Base-by-base conservation (phyloP, 1,140 invertebrate genomes). In the Holcopasites calliopsidis region DNA sequence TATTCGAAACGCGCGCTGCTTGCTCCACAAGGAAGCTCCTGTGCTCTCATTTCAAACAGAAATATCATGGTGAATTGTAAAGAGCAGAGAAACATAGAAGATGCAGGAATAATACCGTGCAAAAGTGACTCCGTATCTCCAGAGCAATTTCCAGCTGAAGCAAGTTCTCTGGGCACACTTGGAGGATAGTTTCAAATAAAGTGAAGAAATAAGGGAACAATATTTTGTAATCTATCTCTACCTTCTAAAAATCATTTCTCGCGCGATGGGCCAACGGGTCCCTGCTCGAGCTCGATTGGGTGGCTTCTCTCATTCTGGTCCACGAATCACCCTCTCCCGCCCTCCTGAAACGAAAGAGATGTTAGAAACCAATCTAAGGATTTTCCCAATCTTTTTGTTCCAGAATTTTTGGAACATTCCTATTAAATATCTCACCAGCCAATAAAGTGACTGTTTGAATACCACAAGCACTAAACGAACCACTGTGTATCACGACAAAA, bases 191-290 rank as follows among this genome's bases (percentile, higher is more conserved):
- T 38, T 10, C n/a, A 7, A 52, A 42, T 3, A 16, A 35, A 54
- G 13, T 23, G 54, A 50, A 3, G 6, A 26, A 26, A 68, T 1
- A 21, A 21, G 5, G n/a, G 52, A 35, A 76, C 18, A 57, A 7
- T 5, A 66, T 23, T 35, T 38, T 2, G 10, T 49, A 49, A 28
- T 42, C 3, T 8, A 54, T 16, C 42, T 87, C n/a, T 47, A 91
- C 90, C 90, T 90, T 91, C 90, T 91, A 91, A 91, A 90, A 90
- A 91, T 87, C 90, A 91, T 91, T 82, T 89, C 87, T 90, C 80
- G 79, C 82, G 78, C 77, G 76, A 80, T 79, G 85, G 86, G 84
- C 86, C 86, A 69, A 62, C 77, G 69, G 82, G 80, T 88, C 86
- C 84, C 80, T 85, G 79, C 76, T 85, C 76, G 80, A 76, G 52